A percentile compares a stretch with the other conserved stretches of the same genome.
These are phyloP conservation scores for Sarcophaga bullata DNA, from an alignment of 1,140 invertebrate species.

Conservation along the genomic window DNA sequence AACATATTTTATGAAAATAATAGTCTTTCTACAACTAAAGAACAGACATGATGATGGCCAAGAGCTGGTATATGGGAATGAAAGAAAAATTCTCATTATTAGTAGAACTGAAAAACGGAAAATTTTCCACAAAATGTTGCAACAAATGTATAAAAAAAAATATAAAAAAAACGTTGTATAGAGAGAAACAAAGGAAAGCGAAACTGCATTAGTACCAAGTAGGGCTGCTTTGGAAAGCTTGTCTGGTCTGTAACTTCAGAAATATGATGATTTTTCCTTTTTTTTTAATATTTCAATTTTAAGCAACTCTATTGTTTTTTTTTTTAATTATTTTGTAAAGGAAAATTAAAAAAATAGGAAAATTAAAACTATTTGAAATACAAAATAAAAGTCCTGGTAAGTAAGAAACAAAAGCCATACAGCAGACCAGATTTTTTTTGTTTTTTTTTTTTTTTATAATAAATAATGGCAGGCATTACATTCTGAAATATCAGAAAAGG, in stretches of 20 bases:
- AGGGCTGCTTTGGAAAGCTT: no score
- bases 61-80: not conserved
- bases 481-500: no score
- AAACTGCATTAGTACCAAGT: not conserved
- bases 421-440: no score
- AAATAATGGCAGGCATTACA: no score
- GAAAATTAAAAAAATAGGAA: not conserved
- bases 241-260: slow-evolving; percentile 22
- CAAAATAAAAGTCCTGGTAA: no score
- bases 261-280: slow-evolving; percentile 11
- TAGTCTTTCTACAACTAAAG: not conserved
- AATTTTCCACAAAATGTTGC: not conserved
- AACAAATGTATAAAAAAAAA: no score
- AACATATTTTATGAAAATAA: not conserved
- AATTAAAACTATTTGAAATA: not conserved
- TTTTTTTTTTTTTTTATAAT: no score
- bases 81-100: not conserved
- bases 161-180: no score
- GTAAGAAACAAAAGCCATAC: no score
- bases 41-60: not conserved
- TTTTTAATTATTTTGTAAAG: slow-evolving; percentile 4
- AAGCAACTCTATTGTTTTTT: not conserved
- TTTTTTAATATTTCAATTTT: slow-evolving; percentile 23
- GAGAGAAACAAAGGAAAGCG: not conserved
- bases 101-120: not conserved